A percentile compares a stretch with the other conserved stretches of the same genome.
These are phyloP conservation scores for Bufo bufo DNA, from an alignment of 2,113 vertebrate species.

Conservation along the genomic window DNA sequence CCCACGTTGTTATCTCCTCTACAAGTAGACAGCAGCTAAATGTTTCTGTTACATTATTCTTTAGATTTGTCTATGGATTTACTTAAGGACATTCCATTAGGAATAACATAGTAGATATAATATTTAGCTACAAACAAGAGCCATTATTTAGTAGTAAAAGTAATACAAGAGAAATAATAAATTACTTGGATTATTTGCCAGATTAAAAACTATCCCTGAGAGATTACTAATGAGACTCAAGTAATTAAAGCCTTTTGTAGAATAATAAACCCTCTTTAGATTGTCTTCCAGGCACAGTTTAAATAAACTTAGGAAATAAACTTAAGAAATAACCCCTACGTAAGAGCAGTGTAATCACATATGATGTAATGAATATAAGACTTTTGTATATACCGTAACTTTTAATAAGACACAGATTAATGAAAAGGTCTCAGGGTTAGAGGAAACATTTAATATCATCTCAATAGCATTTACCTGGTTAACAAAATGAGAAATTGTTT, in stretches of 20 bases:
- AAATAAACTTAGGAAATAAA: slow-evolving; percentile 19
- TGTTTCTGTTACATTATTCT: slow-evolving; percentile 45
- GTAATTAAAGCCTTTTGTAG: slow-evolving; percentile 46
- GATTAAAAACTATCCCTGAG: slow-evolving; percentile 41
- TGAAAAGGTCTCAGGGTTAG: not conserved
- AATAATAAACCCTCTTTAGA: slow-evolving; percentile 2
- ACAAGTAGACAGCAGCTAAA: slow-evolving; percentile 23
- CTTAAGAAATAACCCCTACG: no score
- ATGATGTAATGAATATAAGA: not conserved
- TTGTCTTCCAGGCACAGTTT: slow-evolving; percentile 2
- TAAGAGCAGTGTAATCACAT: not conserved
- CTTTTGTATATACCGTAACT: not conserved
- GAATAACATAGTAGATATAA: slow-evolving; percentile 33
- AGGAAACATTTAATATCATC: not conserved
- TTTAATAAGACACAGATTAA: not conserved
- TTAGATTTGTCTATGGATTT: slow-evolving; percentile 28
- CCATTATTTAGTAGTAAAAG: slow-evolving; percentile 51
- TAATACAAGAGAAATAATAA: slow-evolving; percentile 43
- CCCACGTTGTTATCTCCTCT: slow-evolving; percentile 37
- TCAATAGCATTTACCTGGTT: not conserved
- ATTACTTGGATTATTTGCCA: slow-evolving; percentile 49
- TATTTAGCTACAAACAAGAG: slow-evolving; percentile 52
- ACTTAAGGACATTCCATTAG: slow-evolving; percentile 45
- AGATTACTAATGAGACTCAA: slow-evolving; percentile 47
- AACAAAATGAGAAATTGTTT: not conserved